Percentiles rank a stretch among this genome's conserved stretches.
Conservation (phyloP, 2,888 invertebrate genomes). For the Drosophila longiperda region DNA sequence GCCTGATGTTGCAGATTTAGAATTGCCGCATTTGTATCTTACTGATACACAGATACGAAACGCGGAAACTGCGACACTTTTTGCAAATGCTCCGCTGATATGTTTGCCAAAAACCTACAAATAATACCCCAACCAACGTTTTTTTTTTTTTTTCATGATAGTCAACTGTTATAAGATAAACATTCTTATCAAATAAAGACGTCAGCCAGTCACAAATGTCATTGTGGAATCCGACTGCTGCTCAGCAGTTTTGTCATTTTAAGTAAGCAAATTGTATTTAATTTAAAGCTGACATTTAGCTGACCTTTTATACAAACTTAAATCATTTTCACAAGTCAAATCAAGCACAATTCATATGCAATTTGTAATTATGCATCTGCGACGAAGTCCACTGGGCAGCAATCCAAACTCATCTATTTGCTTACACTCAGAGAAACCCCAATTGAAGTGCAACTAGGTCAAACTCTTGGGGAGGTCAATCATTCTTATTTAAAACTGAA, state of each 20-base stretch:
- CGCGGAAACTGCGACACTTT: constrained; percentile 59
- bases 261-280: constrained; percentile 62
- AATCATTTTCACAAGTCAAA: constrained; percentile 39
- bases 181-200: constrained; percentile 41
- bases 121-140: constrained; percentile 1
- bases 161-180: constrained; percentile 11
- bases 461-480: background rate
- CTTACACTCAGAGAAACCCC: constrained; percentile 23
- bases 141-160: constrained; percentile 4
- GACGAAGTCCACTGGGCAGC: constrained; percentile 13
- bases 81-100: constrained; percentile 61
- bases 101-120: constrained; percentile 57
- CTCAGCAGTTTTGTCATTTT: constrained; percentile 44
- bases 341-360: constrained; percentile 62
- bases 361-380: constrained; percentile 70
- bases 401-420: constrained; percentile 8
- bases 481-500: background rate
- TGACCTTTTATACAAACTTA: constrained; percentile 39
- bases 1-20: constrained; percentile 21
- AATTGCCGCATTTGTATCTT: constrained; percentile 79
- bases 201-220: constrained; percentile 31
- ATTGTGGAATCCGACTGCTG: constrained; percentile 35
- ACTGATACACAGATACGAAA: constrained; percentile 36
- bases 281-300: constrained; percentile 48
- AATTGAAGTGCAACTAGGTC: background rate